Evolutionary conservation across 2,888 invertebrate genomes (phyloP).

Genomic region (Acleris emargana): DNA sequence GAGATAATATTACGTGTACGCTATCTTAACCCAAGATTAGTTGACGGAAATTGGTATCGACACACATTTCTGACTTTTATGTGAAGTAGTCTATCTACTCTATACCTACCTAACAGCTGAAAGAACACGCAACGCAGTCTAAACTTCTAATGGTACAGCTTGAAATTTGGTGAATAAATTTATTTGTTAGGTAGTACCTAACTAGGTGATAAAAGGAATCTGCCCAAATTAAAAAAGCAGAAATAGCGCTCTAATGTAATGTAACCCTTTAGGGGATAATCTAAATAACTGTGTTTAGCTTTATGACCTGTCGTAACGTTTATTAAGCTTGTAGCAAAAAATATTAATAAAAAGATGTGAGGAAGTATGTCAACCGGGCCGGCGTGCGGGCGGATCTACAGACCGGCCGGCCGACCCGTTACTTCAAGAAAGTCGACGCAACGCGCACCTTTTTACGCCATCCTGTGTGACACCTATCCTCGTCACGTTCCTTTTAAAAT

Average conservation of each 20-base stretch:
- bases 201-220: no score
- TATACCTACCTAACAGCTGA: not conserved
- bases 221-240: no score
- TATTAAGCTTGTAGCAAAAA: not conserved
- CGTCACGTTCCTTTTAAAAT: not conserved
- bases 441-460: slow-evolving; percentile 31
- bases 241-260: no score
- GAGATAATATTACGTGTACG: slow-evolving; percentile 22
- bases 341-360: slow-evolving; percentile 30
- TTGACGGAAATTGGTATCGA: slow-evolving; percentile 1
- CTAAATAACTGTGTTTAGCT: no score
- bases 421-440: slow-evolving; percentile 58
- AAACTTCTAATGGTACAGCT: no score
- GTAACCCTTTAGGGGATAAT: no score
- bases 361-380: slow-evolving; percentile 47
- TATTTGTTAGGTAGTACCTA: no score
- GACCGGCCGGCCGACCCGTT: slow-evolving; percentile 49
- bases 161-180: no score
- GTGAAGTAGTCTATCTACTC: no score
- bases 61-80: not conserved
- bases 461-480: slow-evolving; percentile 17
- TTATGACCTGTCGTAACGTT: not conserved
- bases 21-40: slow-evolving; percentile 11
- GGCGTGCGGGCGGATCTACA: slow-evolving; percentile 40
- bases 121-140: no score